Conservation (phyloP, 2,113 vertebrate species). For the Coreoperca whiteheadi region DNA sequence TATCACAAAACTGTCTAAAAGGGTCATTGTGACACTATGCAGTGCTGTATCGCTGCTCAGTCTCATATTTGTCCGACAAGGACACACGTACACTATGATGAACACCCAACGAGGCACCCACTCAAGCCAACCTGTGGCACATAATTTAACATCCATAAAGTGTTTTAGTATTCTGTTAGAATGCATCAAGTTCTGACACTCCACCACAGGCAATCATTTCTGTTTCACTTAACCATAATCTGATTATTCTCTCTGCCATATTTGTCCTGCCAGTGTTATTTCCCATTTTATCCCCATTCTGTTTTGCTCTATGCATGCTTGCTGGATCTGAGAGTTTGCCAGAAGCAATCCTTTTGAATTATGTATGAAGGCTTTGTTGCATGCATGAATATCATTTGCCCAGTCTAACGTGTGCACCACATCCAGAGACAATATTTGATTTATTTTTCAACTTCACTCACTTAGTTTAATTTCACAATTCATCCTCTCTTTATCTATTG, state of each 20-base stretch:
- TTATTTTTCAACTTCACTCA: conserved; percentile 74
- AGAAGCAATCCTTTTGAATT: conserved; percentile 81
- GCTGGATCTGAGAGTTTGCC: conserved; percentile 80
- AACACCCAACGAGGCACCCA: conserved; percentile 41
- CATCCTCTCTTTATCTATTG: conserved; percentile 59
- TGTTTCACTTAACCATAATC: conserved; percentile 79
- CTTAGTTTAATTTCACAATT: conserved; percentile 77
- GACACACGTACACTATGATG: conserved; percentile 15
- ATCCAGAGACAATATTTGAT: conserved; percentile 82
- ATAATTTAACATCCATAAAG: conserved; percentile 69
- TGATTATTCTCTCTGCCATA: conserved; percentile 77
- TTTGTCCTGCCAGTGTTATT: conserved; percentile 78
- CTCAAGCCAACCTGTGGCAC: conserved; percentile 58
- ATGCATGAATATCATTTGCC: conserved; percentile 79
- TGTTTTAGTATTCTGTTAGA: conserved; percentile 66
- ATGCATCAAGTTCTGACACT: conserved; percentile 67
- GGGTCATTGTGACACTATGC: neutral
- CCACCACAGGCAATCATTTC: conserved; percentile 70
- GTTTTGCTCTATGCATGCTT: conserved; percentile 73
- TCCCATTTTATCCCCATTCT: conserved; percentile 73
- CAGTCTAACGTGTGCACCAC: conserved; percentile 74
- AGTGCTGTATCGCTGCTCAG: neutral
- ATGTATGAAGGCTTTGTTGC: conserved; percentile 82
- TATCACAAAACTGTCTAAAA: conserved; percentile 6
- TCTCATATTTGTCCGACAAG: conserved; percentile 8